Percentiles rank a stretch among this genome's conserved stretches.
These are phyloP conservation scores for Chaetorhynchus papuensis DNA, from an alignment of 2,113 vertebrate genomes.

Conservation along the genomic window DNA sequence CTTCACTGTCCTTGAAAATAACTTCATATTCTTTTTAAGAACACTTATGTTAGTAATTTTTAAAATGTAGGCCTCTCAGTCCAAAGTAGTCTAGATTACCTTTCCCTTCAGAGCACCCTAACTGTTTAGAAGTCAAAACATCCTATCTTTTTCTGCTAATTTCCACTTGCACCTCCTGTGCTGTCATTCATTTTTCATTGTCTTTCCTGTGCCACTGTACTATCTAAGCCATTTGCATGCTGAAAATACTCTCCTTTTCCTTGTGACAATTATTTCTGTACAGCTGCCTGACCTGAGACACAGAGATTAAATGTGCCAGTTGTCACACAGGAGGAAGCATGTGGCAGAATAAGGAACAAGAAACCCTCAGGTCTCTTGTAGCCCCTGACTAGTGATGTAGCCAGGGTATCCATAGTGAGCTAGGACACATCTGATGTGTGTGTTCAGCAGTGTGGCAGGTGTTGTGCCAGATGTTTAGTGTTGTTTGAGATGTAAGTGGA, in stretches of 20 bases:
- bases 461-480: background rate
- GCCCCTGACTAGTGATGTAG: background rate
- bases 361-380: background rate
- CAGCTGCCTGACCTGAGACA: background rate
- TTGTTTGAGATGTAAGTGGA: background rate
- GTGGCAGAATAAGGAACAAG: background rate
- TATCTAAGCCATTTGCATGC: background rate
- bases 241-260: background rate
- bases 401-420: accelerated
- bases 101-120: background rate
- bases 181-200: background rate
- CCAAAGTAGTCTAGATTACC: background rate
- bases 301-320: background rate
- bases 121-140: background rate
- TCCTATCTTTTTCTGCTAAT: background rate
- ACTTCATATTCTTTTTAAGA: background rate
- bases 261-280: background rate
- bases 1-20: background rate
- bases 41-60: background rate
- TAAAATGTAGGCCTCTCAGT: background rate
- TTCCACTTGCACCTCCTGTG: background rate
- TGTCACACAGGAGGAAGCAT: background rate
- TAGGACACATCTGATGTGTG: background rate
- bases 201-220: background rate
- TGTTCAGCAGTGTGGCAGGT: background rate